These are phyloP conservation scores for Platygyra sinensis DNA, from an alignment of 64 coral and sea anemone genomes.

Conservation along the genomic window DNA sequence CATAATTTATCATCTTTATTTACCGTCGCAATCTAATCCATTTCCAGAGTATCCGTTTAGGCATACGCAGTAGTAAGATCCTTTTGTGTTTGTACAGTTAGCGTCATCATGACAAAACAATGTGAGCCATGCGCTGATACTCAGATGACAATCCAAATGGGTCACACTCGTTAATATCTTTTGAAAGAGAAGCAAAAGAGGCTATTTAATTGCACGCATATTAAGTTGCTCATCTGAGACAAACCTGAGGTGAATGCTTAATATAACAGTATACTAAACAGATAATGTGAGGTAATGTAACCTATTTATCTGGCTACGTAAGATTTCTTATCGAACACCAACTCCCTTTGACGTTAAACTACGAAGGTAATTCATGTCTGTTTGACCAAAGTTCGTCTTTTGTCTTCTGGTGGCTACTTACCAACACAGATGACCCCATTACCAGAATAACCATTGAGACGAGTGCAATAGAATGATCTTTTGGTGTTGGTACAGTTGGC, in stretches of 20 bases:
- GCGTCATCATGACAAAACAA: slow-evolving; percentile 68
- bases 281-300: too few species aligned
- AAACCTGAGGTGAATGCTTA: too few species aligned
- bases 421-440: slow-evolving; percentile 69
- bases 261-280: too few species aligned
- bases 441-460: slow-evolving; percentile 70
- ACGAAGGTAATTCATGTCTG: too few species aligned
- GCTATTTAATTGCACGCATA: not conserved
- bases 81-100: slow-evolving; percentile 77
- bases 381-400: too few species aligned
- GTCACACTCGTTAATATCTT: slow-evolving; percentile 78
- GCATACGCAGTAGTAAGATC: slow-evolving; percentile 84
- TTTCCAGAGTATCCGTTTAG: slow-evolving; percentile 69
- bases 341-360: too few species aligned
- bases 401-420: not conserved
- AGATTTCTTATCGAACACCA: too few species aligned
- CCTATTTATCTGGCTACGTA: too few species aligned
- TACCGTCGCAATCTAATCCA: slow-evolving; percentile 56
- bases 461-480: slow-evolving; percentile 80
- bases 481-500: slow-evolving; percentile 72
- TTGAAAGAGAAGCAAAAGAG: not conserved
- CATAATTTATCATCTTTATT: not conserved
- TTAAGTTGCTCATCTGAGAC: too few species aligned
- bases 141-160: slow-evolving; percentile 3
- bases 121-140: slow-evolving; percentile 58